Conservation (phyloP, 2,113 vertebrate genomes). For the Pterophyllum scalare region DNA sequence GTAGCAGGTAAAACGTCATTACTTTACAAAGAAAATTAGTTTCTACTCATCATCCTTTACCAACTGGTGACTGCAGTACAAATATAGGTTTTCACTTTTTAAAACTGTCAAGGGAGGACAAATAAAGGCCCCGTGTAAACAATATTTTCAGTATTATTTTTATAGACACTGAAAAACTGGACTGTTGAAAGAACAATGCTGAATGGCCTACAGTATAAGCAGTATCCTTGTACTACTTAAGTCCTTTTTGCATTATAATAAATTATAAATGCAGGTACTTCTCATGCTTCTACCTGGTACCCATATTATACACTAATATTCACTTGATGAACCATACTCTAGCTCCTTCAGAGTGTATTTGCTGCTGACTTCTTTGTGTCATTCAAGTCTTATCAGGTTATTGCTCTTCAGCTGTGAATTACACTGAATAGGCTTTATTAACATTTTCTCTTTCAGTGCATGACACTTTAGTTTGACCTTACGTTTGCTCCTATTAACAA, state of each 20-base stretch:
- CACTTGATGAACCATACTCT: conserved; percentile 34
- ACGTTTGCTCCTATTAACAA: not conserved
- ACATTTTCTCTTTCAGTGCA: conserved; percentile 3
- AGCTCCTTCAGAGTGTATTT: conserved; percentile 21
- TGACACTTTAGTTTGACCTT: not conserved
- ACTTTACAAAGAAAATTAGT: not conserved
- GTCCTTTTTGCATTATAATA: not conserved
- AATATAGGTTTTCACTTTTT: not conserved
- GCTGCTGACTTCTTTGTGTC: conserved; percentile 1
- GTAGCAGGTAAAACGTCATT: not conserved
- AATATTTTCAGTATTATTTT: not conserved
- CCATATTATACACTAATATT: conserved; percentile 18
- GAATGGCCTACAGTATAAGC: not conserved
- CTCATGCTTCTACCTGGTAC: not conserved
- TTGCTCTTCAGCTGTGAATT: conserved; percentile 5
- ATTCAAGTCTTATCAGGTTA: conserved; percentile 6
- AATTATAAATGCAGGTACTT: conserved; percentile 1
- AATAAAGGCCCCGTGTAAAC: not conserved
- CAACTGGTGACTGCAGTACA: not conserved
- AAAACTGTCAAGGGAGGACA: not conserved
- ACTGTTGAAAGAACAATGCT: too few relatives aligned
- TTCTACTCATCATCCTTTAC: not conserved
- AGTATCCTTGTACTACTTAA: not conserved
- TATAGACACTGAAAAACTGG: not conserved
- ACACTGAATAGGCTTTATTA: not conserved